Base-by-base conservation (phyloP, 2,797 vertebrate genomes). In the Xenentodon cancila region DNA sequence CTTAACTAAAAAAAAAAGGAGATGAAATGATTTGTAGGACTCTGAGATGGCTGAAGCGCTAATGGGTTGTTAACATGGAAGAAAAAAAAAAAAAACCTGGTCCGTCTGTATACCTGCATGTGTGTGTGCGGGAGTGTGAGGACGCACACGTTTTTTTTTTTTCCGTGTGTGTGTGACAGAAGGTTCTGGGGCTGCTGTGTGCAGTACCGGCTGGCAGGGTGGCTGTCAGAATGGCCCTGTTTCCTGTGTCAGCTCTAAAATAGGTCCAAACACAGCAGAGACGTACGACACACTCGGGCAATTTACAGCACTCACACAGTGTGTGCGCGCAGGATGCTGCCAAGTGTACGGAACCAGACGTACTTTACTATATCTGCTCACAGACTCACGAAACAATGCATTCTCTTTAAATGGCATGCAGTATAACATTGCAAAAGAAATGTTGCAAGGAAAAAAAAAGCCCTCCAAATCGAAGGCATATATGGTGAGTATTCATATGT, bases 161-260 rank as follows among this genome's bases (percentile, higher is more conserved):
- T n/a, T n/a, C n/a, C 66, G 30, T 64, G 78, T 76, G 81, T 44
- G 66, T 52, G 68, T 25, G 73, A 88, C 88, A 88, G 85, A 91
- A 89, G 80, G 87, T 84, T 89, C 87, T 59, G 75, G 84, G 84
- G 84, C 89, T 91, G 87, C 82, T 90, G 89, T 92, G 87, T 91
- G 88, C 84, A 82, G 82, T 79, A 88, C 84, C 79, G 86, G 89
- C 88, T 91, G 90, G 89, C 88, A 88, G 86, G 87, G 87, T 88
- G 86, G 82, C 84, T 89, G 87, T 89, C 89, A 89, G 87, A 92
- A 91, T 92, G 92, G 90, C 92, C 92, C 90, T 92, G 86, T 94
- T 93, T 94, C 90, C 92, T 93, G 91, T 89, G 86, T 89, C 88
- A 91, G 90, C 90, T 89, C 89, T 87, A 94, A 93, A 94, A 92